Conservation (phyloP, 1,140 invertebrate genomes). For the Euglossa dilemma region DNA sequence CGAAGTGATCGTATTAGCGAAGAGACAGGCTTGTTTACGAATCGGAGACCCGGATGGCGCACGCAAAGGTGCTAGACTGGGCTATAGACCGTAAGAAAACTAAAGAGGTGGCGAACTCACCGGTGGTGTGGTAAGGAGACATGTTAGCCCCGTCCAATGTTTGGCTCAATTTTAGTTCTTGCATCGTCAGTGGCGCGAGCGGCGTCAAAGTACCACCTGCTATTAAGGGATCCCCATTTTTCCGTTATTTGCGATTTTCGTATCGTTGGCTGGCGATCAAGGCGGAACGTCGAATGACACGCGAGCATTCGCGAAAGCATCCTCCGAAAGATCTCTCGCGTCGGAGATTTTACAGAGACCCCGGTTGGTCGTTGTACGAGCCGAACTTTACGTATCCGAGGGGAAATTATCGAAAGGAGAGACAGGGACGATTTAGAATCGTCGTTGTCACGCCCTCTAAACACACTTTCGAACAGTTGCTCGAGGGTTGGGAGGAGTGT, state of each 20-base stretch:
- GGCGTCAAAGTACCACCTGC: slow-evolving; percentile 88
- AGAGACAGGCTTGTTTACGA: neutral
- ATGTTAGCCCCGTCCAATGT: slow-evolving; percentile 85
- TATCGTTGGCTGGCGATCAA: slow-evolving; percentile 67
- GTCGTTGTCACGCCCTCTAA: slow-evolving; percentile 5
- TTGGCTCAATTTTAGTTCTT: slow-evolving; percentile 88
- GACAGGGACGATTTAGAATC: neutral
- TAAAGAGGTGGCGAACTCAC: slow-evolving; percentile 80
- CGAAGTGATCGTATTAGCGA: neutral
- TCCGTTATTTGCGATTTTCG: slow-evolving; percentile 67
- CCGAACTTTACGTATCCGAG: no score
- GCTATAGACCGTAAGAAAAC: slow-evolving; percentile 47
- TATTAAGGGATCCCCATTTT: slow-evolving; percentile 79
- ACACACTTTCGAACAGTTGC: neutral
- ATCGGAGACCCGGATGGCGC: neutral
- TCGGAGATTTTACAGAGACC: neutral
- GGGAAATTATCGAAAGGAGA: slow-evolving; percentile 4
- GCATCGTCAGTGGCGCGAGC: slow-evolving; percentile 90
- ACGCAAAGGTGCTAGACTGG: neutral
- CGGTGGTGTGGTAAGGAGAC: slow-evolving; percentile 87
- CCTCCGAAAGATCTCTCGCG: neutral
- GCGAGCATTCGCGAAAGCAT: slow-evolving; percentile 5
- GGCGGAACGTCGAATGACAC: slow-evolving; percentile 67
- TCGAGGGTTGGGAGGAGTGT: neutral
- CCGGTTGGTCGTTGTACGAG: no score